These are phyloP conservation scores for Martes martes DNA, from an alignment of 2,113 vertebrate genomes.

Conservation along the genomic window DNA sequence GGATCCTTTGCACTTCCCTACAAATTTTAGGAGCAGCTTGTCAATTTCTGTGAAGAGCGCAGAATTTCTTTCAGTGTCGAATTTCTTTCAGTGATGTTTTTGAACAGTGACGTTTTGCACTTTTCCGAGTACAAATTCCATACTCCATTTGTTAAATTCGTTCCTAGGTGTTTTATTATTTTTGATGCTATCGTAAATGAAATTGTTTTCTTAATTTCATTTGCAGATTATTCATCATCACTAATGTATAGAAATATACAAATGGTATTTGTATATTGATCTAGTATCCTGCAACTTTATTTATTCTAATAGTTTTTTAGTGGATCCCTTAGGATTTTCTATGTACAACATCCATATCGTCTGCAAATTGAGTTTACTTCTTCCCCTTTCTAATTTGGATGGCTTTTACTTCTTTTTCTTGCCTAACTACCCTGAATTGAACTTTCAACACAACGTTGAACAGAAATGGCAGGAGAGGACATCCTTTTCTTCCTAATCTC, in stretches of 20 bases:
- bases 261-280: background rate
- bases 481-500: background rate
- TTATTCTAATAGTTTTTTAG: background rate
- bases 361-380: background rate
- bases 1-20: background rate
- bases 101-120: background rate
- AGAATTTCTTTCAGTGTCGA: background rate
- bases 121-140: background rate
- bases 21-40: background rate
- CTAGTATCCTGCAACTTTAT: background rate
- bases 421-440: background rate
- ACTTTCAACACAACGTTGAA: background rate
- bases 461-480: background rate
- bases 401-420: background rate
- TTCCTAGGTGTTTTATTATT: background rate
- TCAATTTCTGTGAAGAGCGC: background rate
- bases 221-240: background rate
- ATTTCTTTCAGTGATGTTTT: background rate
- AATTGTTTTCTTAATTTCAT: background rate
- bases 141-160: background rate
- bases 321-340: background rate
- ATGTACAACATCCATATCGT: background rate
- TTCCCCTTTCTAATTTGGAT: background rate
- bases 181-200: background rate
- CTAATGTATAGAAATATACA: background rate